Evolutionary conservation across 2,888 invertebrate species (phyloP), one percentile per base, ranked within the genome.

Genomic region (Erpobdella octoculata): DNA sequence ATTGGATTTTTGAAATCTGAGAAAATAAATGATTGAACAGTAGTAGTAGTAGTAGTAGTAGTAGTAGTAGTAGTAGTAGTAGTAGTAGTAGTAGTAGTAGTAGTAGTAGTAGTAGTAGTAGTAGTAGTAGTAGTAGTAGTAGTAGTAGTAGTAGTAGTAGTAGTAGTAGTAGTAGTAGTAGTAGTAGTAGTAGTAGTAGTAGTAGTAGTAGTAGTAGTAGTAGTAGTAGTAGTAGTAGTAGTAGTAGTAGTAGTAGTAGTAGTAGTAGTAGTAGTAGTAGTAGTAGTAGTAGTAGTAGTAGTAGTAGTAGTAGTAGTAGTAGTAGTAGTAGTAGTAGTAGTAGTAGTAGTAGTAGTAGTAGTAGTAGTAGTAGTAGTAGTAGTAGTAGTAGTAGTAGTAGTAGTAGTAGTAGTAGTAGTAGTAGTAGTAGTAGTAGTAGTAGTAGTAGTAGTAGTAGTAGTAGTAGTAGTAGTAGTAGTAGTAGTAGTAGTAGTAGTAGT

Each of bases 381-480:
- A 58, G 58, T 58, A 58, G 58, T 58, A 58, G 58, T 58, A 58
- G 58, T 58, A 58, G 58, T 58, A 58, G 58, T 58, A 58, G 58
- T 58, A 58, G 58, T 58, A 58, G 58, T 58, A 58, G 58, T 58
- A 58, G 58, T 58, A 58, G 58, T 58, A 58, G 58, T 58, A 58
- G 58, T 18, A 58, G 58, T 58, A 58, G 58, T 58, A 58, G 58
- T 58, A 58, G 58, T 58, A 58, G 58, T 58, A 58, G 58, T 58
- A 18, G 58, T 58, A 58, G 58, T 58, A 58, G 58, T 58, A 58
- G 58, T 58, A 58, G 58, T 58, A 58, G 58, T 58, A 58, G 58
- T 58, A 58, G 58, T 58, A 58, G 58, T 58, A 58, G 58, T 58
- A 58, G 58, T 58, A 58, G 58, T 58, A 58, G 62, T 61, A 61